Evolutionary conservation across 2,888 invertebrate species (phyloP).

Genomic region (Sphaeridia pumilis): DNA sequence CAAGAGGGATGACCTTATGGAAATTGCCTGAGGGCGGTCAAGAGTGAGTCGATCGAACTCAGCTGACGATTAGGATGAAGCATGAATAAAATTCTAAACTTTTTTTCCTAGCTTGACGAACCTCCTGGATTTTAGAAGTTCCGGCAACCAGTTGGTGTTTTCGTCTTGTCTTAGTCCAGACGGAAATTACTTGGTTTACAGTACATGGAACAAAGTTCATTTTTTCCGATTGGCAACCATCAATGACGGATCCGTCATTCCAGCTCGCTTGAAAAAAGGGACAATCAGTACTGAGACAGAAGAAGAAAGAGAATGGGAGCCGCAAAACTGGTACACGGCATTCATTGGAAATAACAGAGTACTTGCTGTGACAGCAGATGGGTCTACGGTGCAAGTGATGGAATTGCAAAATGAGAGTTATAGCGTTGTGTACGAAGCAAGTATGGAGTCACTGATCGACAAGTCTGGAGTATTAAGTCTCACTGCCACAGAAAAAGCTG

Average conservation of each 20-base stretch:
- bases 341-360: constrained; percentile 14
- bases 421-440: constrained; percentile 10
- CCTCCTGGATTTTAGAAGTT: constrained; percentile 25
- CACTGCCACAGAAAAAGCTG: neutral
- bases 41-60: constrained; percentile 20
- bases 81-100: neutral
- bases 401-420: constrained; percentile 9
- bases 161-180: constrained; percentile 21
- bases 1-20: constrained; percentile 27
- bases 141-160: constrained; percentile 16
- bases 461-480: constrained; percentile 14
- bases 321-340: constrained; percentile 14
- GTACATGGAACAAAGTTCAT: constrained; percentile 15
- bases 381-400: constrained; percentile 10
- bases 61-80: neutral
- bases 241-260: constrained; percentile 7
- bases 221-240: constrained; percentile 15
- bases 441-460: constrained; percentile 4
- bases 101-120: constrained; percentile 22
- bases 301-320: neutral
- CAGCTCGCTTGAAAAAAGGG: constrained; percentile 7
- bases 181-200: constrained; percentile 23
- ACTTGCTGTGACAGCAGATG: constrained; percentile 20
- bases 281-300: neutral
- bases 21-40: constrained; percentile 18